Evolutionary conservation across 2,888 invertebrate species (phyloP).

Genomic region (Drosophila rellima): DNA sequence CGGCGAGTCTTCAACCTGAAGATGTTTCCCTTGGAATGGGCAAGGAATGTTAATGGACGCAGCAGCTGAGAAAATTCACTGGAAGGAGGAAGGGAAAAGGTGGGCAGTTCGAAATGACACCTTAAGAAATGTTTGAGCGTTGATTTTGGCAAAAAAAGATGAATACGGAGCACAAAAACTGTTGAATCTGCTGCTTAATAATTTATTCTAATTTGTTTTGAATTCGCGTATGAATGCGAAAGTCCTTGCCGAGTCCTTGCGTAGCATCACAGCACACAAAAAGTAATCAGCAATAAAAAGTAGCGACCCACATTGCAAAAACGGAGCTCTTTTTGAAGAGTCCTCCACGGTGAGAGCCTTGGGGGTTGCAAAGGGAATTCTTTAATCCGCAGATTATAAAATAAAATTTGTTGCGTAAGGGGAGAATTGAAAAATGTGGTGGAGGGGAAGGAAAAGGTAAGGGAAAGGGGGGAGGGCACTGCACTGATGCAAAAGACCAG

Average conservation of each 20-base stretch:
- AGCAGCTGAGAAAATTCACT: slow-evolving; percentile 20
- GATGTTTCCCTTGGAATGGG: not conserved
- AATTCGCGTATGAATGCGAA: not conserved
- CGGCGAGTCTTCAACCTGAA: slow-evolving; percentile 35
- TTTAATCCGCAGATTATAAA: slow-evolving; percentile 58
- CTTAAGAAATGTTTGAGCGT: slow-evolving; percentile 58
- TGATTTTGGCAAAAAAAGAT: slow-evolving; percentile 42
- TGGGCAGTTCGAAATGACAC: slow-evolving; percentile 59
- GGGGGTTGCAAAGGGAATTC: not conserved
- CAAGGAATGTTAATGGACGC: slow-evolving; percentile 35
- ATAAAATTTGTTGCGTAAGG: slow-evolving; percentile 26
- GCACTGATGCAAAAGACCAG: slow-evolving; percentile 14
- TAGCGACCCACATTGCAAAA: slow-evolving; percentile 39
- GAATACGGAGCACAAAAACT: slow-evolving; percentile 20
- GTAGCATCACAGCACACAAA: slow-evolving; percentile 8
- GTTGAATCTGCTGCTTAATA: slow-evolving; percentile 23
- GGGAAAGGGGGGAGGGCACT: not conserved
- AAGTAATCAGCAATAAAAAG: slow-evolving; percentile 51
- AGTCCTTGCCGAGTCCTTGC: not conserved
- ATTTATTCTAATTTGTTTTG: slow-evolving; percentile 34
- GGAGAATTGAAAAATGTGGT: not conserved
- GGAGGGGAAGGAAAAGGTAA: too few relatives aligned
- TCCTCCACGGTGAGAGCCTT: not conserved
- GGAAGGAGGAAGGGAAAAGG: not conserved
- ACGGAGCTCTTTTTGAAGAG: slow-evolving; percentile 12